These are phyloP conservation scores for Labeo rohita DNA, from an alignment of 2,113 vertebrate species.

Conservation along the genomic window DNA sequence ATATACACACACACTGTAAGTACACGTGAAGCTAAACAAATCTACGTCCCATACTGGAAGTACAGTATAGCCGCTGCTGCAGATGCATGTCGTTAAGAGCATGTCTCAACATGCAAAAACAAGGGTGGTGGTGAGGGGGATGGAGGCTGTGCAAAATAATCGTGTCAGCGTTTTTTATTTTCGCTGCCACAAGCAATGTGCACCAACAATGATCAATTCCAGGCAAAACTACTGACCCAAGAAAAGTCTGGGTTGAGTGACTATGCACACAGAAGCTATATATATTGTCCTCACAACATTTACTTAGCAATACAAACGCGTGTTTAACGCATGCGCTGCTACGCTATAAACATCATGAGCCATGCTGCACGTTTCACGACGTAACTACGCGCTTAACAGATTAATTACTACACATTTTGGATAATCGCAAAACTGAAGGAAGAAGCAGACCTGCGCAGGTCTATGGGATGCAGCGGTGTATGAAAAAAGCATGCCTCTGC, in stretches of 20 bases:
- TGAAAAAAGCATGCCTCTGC: background rate
- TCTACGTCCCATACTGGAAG: background rate
- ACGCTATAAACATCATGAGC: background rate
- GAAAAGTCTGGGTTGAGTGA: background rate
- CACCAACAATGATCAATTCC: background rate
- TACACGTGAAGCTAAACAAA: background rate
- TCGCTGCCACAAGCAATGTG: constrained; percentile 18
- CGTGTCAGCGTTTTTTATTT: constrained; percentile 52
- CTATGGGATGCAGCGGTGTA: background rate
- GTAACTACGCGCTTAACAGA: background rate
- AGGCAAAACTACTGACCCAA: background rate
- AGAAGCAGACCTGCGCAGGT: background rate
- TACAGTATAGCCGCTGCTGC: background rate
- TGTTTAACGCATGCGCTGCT: background rate
- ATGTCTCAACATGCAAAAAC: constrained; percentile 52
- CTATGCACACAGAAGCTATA: constrained; percentile 1
- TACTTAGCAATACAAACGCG: background rate
- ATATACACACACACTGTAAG: background rate
- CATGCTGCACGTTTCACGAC: background rate
- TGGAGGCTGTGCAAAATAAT: constrained; percentile 52
- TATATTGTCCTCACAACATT: background rate
- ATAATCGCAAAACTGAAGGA: background rate
- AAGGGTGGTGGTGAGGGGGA: constrained; percentile 47
- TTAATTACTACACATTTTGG: background rate
- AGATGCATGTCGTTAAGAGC: constrained; percentile 25